A percentile compares a stretch with the other conserved stretches of the same genome.
These are phyloP conservation scores for Mythimna lalbum DNA, from an alignment of 2,888 invertebrate species.

Conservation along the genomic window DNA sequence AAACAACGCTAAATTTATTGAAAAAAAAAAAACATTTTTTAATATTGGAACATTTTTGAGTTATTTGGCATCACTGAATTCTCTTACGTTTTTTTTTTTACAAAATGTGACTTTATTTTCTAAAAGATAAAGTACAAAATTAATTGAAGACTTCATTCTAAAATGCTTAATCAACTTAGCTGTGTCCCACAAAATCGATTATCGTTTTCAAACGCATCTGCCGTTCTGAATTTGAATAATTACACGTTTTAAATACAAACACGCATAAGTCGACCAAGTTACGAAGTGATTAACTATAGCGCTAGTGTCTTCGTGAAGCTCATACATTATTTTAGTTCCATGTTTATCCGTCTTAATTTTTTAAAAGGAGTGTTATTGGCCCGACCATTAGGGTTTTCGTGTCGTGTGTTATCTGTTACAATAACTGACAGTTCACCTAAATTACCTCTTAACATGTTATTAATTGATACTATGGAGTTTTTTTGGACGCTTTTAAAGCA, in stretches of 20 bases:
- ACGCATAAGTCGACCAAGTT: constrained; percentile 54
- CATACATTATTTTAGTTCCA: constrained; percentile 48
- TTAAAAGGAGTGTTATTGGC: constrained; percentile 72
- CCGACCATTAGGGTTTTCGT: constrained; percentile 74
- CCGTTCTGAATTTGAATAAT: constrained; percentile 88
- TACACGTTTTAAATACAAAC: constrained; percentile 79
- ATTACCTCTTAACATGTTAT: constrained; percentile 81
- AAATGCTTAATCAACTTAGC: constrained; percentile 58
- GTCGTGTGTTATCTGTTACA: constrained; percentile 77
- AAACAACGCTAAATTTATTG: neutral
- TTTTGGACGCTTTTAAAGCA: constrained; percentile 64
- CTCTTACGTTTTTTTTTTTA: neutral
- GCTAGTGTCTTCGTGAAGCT: constrained; percentile 53
- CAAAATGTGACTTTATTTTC: neutral
- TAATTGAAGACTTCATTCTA: constrained; percentile 17
- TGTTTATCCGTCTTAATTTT: constrained; percentile 46
- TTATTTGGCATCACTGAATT: neutral
- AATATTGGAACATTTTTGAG: neutral
- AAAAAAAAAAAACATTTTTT: neutral
- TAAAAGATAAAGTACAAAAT: constrained; percentile 3
- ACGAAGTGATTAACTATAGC: constrained; percentile 23
- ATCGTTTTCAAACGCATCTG: constrained; percentile 83
- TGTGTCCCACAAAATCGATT: constrained; percentile 61
- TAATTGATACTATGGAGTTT: constrained; percentile 72
- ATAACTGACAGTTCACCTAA: constrained; percentile 82